Conservation (phyloP, 2,113 vertebrate genomes). For the Promerops cafer region DNA sequence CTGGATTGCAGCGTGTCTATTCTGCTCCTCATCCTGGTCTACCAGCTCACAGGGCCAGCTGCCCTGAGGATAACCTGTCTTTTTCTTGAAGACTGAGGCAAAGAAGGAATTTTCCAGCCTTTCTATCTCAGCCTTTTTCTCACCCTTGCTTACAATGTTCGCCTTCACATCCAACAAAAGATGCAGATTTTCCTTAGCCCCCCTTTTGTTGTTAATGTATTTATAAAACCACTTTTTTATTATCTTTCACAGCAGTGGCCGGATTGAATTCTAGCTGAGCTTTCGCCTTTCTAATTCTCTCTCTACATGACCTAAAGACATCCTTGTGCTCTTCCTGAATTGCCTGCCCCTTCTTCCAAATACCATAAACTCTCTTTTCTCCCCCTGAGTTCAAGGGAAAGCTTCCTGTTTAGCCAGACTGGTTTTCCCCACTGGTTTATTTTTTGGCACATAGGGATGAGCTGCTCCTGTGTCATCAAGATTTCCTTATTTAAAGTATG, state of each 20-base stretch:
- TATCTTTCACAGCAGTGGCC: background rate
- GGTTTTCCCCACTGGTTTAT: background rate
- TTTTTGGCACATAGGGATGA: background rate
- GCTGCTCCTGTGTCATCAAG: background rate
- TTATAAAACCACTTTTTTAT: background rate
- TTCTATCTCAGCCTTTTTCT: background rate
- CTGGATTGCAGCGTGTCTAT: background rate
- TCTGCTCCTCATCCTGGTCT: background rate
- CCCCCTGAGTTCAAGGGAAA: background rate
- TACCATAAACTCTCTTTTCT: background rate
- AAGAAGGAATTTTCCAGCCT: background rate
- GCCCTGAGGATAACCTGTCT: background rate
- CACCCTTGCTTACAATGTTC: background rate
- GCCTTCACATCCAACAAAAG: background rate
- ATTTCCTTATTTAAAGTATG: background rate
- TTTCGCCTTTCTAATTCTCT: background rate
- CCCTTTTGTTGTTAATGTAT: background rate
- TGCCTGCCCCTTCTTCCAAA: background rate
- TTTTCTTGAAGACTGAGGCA: background rate
- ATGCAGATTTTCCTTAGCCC: background rate
- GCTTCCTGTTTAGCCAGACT: background rate
- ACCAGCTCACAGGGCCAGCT: background rate
- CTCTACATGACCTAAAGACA: background rate
- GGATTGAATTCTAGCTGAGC: background rate
- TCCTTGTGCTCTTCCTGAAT: background rate